These are phyloP conservation scores for Serranus cabrilla DNA, from an alignment of 2,797 vertebrate genomes.

Conservation along the genomic window DNA sequence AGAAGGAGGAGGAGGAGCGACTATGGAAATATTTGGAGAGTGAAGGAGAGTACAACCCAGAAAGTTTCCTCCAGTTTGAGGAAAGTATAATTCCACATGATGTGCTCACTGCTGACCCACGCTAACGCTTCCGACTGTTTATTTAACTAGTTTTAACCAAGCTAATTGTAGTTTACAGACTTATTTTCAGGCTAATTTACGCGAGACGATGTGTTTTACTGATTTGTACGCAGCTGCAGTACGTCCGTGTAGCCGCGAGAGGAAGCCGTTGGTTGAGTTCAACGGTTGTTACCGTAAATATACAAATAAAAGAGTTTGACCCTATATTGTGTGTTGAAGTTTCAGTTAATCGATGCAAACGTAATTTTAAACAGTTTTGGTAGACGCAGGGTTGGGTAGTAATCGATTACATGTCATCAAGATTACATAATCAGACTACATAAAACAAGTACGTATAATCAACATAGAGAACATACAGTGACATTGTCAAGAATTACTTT, in stretches of 20 bases:
- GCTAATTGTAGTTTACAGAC: not conserved
- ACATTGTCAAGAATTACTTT: too few relatives aligned
- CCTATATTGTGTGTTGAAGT: not conserved
- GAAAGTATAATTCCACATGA: not conserved
- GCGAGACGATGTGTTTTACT: accelerated
- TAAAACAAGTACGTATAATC: too few relatives aligned
- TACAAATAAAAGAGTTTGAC: not conserved
- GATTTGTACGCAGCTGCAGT: not conserved
- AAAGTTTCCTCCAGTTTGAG: slow-evolving; percentile 40
- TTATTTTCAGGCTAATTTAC: not conserved
- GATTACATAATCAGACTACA: too few relatives aligned
- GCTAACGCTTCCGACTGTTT: accelerated
- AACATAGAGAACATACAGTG: too few relatives aligned
- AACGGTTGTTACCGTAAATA: slow-evolving; percentile 62
- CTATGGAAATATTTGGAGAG: slow-evolving; percentile 41
- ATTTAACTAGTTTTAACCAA: not conserved
- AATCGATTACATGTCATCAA: too few relatives aligned
- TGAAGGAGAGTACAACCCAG: not conserved
- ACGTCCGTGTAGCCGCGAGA: not conserved
- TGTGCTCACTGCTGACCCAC: not conserved
- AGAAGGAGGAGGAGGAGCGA: slow-evolving; percentile 61
- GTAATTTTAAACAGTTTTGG: accelerated
- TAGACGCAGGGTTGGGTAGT: too few relatives aligned
- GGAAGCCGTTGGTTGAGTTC: slow-evolving; percentile 4
- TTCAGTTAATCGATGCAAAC: too few relatives aligned